These are phyloP conservation scores for Hemiprocne comata DNA, from an alignment of 2,113 vertebrate genomes.

Conservation along the genomic window DNA sequence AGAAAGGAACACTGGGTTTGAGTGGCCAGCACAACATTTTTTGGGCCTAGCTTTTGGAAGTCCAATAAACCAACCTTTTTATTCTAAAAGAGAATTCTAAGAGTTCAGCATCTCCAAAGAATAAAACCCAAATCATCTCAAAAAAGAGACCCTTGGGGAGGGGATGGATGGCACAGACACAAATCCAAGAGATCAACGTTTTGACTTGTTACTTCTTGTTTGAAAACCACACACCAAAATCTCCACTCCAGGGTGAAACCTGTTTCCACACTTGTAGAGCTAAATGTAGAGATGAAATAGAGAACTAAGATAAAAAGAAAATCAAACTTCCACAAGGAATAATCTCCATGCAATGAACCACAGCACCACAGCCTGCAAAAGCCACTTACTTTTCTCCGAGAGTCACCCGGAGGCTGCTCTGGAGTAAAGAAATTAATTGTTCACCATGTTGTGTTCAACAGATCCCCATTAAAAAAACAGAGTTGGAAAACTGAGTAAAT, in stretches of 20 bases:
- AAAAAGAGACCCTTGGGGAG: neutral
- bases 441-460: constrained; percentile 73
- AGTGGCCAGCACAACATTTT: neutral
- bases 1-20: neutral
- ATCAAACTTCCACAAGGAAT: constrained; percentile 64
- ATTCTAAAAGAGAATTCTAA: neutral
- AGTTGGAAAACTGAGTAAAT: constrained; percentile 34
- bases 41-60: neutral
- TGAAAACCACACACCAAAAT: constrained; percentile 62
- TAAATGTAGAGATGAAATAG: constrained; percentile 48
- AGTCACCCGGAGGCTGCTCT: constrained; percentile 97
- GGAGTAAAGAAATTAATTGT: constrained; percentile 88
- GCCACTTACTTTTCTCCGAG: constrained; percentile 99
- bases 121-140: neutral
- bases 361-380: constrained; percentile 72
- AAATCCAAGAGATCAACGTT: neutral
- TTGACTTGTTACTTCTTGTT: neutral
- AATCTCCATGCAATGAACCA: constrained; percentile 85
- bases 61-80: neutral
- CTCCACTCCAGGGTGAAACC: constrained; percentile 79
- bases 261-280: constrained; percentile 59
- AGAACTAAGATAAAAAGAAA: constrained; percentile 48
- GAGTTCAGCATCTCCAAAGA: neutral
- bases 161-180: neutral
- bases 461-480: constrained; percentile 52